phyloP scores from a whole-genome alignment of 1,140 invertebrate species.

The Pararge aegeria region DNA sequence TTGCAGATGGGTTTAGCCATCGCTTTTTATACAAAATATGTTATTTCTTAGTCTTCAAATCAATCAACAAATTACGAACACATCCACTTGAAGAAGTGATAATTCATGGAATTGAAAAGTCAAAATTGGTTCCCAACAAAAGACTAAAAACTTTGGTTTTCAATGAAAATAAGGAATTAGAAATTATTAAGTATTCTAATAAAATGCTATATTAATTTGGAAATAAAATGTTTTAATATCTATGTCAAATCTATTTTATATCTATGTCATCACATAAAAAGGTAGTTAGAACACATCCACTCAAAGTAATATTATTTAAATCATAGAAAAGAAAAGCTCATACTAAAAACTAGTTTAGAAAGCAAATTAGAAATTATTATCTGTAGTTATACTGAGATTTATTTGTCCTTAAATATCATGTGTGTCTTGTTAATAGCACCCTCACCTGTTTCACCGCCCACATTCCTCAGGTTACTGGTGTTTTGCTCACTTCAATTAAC shows the following conservation, averaged over 20 bases:
- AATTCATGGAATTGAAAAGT: conserved; percentile 32
- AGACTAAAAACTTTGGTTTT: conserved; percentile 45
- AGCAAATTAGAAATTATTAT: too few species aligned
- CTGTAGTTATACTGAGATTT: too few species aligned
- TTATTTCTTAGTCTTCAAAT: conserved; percentile 16
- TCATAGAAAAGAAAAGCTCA: too few species aligned
- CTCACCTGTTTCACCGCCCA: too few species aligned
- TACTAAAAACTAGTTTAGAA: too few species aligned
- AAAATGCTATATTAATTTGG: not conserved
- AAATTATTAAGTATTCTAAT: conserved; percentile 31
- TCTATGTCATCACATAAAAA: too few species aligned
- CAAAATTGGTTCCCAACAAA: conserved; percentile 31
- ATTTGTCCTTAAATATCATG: too few species aligned
- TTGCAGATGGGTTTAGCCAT: conserved; percentile 52
- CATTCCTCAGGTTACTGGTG: too few species aligned
- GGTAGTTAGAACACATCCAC: too few species aligned
- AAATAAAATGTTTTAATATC: not conserved
- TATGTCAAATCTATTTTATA: not conserved
- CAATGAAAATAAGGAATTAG: conserved; percentile 39
- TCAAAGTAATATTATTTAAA: too few species aligned
- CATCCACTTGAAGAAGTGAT: conserved; percentile 42
- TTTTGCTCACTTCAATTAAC: too few species aligned
- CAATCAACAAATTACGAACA: conserved; percentile 32
- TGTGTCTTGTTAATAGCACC: too few species aligned
- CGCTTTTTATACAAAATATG: conserved; percentile 43